These are phyloP conservation scores for Amia ocellicauda DNA, from an alignment of 2,113 vertebrate species.

Conservation along the genomic window DNA sequence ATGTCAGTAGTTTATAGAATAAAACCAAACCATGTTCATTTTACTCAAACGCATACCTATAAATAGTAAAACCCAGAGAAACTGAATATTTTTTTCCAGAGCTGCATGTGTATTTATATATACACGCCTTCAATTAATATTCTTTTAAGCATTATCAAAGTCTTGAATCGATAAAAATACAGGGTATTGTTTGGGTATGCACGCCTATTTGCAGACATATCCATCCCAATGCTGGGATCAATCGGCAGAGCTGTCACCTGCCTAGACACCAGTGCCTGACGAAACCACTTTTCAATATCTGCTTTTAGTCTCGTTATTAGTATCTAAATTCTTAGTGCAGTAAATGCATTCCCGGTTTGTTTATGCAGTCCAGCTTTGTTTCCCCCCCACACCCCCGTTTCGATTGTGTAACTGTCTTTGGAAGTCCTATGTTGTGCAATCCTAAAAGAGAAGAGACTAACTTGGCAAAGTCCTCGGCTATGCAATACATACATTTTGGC, in stretches of 20 bases:
- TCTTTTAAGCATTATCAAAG: too few species aligned
- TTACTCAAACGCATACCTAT: too few species aligned
- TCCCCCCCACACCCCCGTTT: too few species aligned
- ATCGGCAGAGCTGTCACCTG: not conserved
- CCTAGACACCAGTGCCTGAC: slow-evolving; percentile 26
- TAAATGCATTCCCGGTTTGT: not conserved
- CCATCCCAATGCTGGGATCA: not conserved
- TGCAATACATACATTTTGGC: slow-evolving; percentile 16
- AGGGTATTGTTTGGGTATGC: not conserved
- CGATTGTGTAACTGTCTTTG: too few species aligned
- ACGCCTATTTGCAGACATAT: not conserved
- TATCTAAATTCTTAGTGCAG: not conserved
- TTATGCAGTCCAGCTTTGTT: not conserved
- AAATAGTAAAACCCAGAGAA: not conserved
- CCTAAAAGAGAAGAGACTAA: too few species aligned
- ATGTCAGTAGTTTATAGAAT: too few species aligned
- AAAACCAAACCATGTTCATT: too few species aligned
- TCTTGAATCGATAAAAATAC: slow-evolving; percentile 4
- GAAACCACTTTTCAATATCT: slow-evolving; percentile 11
- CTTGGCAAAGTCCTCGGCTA: slow-evolving; percentile 17
- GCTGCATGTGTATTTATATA: too few species aligned
- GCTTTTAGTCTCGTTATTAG: not conserved
- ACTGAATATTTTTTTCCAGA: too few species aligned
- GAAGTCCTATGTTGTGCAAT: not conserved
- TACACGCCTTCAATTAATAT: too few species aligned